These are phyloP conservation scores for Dusona sp. DNA, from an alignment of 2,888 invertebrate genomes.

Conservation along the genomic window DNA sequence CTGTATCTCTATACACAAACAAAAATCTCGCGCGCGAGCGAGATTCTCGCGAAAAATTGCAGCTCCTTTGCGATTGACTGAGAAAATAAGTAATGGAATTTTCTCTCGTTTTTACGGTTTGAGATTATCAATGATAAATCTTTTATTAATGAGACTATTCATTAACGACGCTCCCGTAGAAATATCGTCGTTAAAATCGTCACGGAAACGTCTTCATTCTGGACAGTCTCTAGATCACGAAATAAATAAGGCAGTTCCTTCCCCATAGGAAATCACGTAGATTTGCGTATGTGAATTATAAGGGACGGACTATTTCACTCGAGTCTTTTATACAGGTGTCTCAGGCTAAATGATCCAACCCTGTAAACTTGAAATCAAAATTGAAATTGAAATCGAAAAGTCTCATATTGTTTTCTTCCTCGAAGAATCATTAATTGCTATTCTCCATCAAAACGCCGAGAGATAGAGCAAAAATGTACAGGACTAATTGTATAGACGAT, in stretches of 20 bases:
- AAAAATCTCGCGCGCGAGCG: neutral
- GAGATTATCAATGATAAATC: neutral
- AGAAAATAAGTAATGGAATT: neutral
- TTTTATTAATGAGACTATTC: neutral
- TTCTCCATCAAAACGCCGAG: neutral
- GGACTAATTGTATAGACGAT: neutral
- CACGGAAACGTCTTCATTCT: conserved; percentile 1
- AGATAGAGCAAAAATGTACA: neutral
- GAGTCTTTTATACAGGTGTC: neutral
- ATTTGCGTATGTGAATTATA: neutral
- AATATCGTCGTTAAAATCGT: neutral
- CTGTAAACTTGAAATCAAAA: neutral
- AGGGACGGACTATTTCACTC: neutral
- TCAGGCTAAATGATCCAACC: neutral
- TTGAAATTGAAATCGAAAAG: neutral
- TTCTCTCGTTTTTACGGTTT: conserved; percentile 5
- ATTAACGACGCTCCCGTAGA: conserved; percentile 10
- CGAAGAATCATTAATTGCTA: neutral
- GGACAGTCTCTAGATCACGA: conserved; percentile 26
- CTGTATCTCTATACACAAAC: conserved; percentile 40
- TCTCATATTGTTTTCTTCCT: neutral
- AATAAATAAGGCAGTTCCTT: conserved; percentile 18
- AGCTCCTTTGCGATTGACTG: neutral
- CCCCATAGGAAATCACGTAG: neutral
- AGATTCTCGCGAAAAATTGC: conserved; percentile 8